Percentiles rank a stretch among this genome's conserved stretches.
These are phyloP conservation scores for Conus canariensis DNA, from an alignment of 2,888 invertebrate species.

Conservation along the genomic window DNA sequence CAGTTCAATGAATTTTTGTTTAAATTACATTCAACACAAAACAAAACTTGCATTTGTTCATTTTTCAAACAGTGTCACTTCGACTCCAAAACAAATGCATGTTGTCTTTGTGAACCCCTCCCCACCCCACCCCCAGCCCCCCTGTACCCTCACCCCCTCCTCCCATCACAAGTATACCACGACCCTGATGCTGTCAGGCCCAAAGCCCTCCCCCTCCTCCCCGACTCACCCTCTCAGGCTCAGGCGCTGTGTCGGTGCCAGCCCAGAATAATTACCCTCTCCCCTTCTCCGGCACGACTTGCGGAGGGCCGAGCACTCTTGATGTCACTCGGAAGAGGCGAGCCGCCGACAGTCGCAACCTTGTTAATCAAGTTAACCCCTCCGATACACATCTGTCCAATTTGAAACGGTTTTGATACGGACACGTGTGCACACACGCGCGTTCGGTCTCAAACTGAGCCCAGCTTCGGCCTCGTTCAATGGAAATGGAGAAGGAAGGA, in stretches of 20 bases:
- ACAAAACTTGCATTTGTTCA: no score
- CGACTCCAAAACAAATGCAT: no score
- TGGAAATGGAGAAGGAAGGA: neutral
- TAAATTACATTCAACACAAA: no score
- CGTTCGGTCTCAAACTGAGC: neutral
- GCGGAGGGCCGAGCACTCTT: constrained; percentile 20
- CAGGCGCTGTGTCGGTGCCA: neutral
- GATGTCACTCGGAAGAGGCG: constrained; percentile 22
- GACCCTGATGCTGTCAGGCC: neutral
- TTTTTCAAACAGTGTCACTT: no score
- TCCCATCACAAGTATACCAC: neutral
- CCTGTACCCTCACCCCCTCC: no score
- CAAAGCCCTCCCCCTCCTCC: neutral
- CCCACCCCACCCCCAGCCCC: no score
- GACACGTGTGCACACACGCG: constrained; percentile 35
- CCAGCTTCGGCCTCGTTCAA: neutral
- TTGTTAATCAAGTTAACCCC: constrained; percentile 34
- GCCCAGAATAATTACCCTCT: constrained; percentile 9
- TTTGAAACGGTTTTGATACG: constrained; percentile 30
- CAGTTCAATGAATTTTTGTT: no score
- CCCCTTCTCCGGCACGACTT: constrained; percentile 15
- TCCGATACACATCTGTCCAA: constrained; percentile 32
- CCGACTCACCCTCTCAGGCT: neutral
- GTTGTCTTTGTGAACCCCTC: no score
- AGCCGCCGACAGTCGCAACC: constrained; percentile 9